A percentile compares a stretch with the other conserved stretches of the same genome.
phyloP scores from a whole-genome alignment of 1,140 invertebrate species.

The Heliconius nattereri region DNA sequence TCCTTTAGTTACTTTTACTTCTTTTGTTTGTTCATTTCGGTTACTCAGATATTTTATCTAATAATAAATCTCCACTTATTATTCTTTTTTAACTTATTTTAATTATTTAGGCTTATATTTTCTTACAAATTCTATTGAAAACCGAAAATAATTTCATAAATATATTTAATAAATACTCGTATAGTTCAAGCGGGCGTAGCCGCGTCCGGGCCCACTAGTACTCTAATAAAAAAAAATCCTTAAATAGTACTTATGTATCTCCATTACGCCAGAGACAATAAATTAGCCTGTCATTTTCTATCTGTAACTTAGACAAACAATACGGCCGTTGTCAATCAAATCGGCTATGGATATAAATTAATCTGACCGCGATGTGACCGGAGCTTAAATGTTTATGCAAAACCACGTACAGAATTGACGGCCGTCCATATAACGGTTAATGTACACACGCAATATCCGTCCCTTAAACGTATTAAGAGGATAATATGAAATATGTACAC shows the following conservation, averaged over 20 bases:
- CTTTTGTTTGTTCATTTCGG: too few relatives aligned
- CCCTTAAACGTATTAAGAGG: slow-evolving; percentile 6
- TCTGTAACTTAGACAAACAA: slow-evolving; percentile 31
- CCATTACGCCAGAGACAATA: slow-evolving; percentile 21
- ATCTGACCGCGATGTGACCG: slow-evolving; percentile 37
- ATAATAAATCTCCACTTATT: too few relatives aligned
- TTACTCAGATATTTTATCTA: too few relatives aligned
- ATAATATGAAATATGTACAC: slow-evolving; percentile 14
- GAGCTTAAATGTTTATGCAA: slow-evolving; percentile 63
- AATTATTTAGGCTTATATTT: too few relatives aligned
- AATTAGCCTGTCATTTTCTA: slow-evolving; percentile 34
- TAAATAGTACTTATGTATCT: slow-evolving; percentile 10
- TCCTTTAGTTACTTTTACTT: too few relatives aligned
- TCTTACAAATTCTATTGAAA: too few relatives aligned
- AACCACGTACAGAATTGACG: slow-evolving; percentile 43
- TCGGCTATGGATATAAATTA: slow-evolving; percentile 41
- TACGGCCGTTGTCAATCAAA: slow-evolving; percentile 40
- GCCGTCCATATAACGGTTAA: slow-evolving; percentile 38
- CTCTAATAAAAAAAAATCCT: background rate
- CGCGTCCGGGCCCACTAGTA: too few relatives aligned
- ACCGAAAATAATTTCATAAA: too few relatives aligned
- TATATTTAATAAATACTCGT: too few relatives aligned
- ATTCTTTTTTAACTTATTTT: too few relatives aligned
- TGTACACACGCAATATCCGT: slow-evolving; percentile 29
- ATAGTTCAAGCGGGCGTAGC: too few relatives aligned